Evolutionary conservation across 2,113 vertebrate species (phyloP).

Genomic region (Dicerorhinus sumatrensis): DNA sequence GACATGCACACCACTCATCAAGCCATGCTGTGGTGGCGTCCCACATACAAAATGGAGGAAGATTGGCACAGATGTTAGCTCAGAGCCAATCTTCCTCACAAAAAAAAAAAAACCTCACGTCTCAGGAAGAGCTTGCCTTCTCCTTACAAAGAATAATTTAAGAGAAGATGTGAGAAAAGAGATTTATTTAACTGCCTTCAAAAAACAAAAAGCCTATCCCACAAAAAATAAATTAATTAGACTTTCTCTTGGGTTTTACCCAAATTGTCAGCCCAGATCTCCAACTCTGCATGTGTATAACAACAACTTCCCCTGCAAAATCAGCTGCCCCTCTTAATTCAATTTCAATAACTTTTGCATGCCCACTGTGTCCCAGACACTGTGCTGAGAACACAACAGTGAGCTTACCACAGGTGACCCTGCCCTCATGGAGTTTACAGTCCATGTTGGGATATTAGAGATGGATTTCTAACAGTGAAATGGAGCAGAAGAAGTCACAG

Average conservation of each 20-base stretch:
- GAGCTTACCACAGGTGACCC: background rate
- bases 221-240: background rate
- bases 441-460: background rate
- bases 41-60: too few species aligned
- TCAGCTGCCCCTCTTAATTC: background rate
- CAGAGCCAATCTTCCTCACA: too few species aligned
- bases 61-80: too few species aligned
- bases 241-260: background rate
- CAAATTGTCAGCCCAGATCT: background rate
- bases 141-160: background rate
- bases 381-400: background rate
- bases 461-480: background rate
- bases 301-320: background rate
- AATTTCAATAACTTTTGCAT: background rate
- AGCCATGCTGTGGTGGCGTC: too few species aligned
- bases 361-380: background rate
- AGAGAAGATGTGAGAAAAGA: background rate
- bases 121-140: background rate
- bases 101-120: background rate
- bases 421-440: background rate
- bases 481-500: background rate
- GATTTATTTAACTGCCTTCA: background rate
- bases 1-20: too few species aligned
- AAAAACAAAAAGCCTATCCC: background rate
- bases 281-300: background rate